Evolutionary conservation across 2,113 vertebrate genomes (phyloP).

Genomic region (Lates calcarifer): DNA sequence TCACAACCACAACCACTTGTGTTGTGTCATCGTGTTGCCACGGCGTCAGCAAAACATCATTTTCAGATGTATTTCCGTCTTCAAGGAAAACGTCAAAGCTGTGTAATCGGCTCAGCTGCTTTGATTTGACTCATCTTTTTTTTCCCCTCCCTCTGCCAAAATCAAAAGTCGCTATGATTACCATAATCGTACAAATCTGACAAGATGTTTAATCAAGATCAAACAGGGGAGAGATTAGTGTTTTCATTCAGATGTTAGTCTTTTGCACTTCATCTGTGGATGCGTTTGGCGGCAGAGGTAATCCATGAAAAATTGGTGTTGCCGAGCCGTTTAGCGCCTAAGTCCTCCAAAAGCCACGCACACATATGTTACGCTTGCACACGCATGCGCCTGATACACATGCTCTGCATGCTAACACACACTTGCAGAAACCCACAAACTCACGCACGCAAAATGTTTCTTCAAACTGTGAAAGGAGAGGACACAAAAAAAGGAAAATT

Average conservation of each 20-base stretch:
- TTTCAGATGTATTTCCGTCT: slow-evolving; percentile 63
- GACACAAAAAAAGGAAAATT: not conserved
- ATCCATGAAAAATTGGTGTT: slow-evolving; percentile 59
- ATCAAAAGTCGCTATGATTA: slow-evolving; percentile 75
- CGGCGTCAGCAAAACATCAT: slow-evolving; percentile 57
- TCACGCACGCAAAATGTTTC: not conserved
- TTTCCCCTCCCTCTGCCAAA: slow-evolving; percentile 25
- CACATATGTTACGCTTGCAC: not conserved
- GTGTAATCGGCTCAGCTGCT: slow-evolving; percentile 74
- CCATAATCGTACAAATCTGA: slow-evolving; percentile 79
- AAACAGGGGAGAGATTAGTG: slow-evolving; percentile 74
- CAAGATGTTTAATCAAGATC: slow-evolving; percentile 79
- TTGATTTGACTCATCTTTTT: slow-evolving; percentile 58
- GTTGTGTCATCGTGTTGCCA: slow-evolving; percentile 47
- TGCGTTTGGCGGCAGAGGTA: slow-evolving; percentile 49
- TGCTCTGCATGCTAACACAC: not conserved
- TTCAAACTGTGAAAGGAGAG: not conserved
- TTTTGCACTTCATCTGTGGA: slow-evolving; percentile 43
- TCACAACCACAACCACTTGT: slow-evolving; percentile 37
- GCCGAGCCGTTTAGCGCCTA: slow-evolving; percentile 28
- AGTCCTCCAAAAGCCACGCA: not conserved
- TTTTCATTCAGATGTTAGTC: slow-evolving; percentile 62
- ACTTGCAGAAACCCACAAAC: not conserved
- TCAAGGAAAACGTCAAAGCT: slow-evolving; percentile 74
- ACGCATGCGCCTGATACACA: slow-evolving; percentile 16